These are phyloP conservation scores for Bubo scandiacus DNA, from an alignment of 2,113 vertebrate species.

Conservation along the genomic window DNA sequence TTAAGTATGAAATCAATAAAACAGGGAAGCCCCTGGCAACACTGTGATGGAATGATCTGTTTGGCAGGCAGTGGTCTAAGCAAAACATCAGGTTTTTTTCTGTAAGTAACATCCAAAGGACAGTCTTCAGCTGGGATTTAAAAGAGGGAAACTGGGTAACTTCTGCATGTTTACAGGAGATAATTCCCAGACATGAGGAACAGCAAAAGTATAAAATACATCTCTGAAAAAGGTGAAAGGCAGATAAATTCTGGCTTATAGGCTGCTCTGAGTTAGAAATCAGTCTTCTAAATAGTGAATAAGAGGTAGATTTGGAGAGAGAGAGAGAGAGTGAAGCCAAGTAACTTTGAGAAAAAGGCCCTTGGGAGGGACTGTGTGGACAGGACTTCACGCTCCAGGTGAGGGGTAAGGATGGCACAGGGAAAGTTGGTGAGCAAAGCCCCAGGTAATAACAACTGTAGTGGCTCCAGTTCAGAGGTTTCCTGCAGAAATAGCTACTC, in stretches of 20 bases:
- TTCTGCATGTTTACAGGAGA: background rate
- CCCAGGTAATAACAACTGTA: background rate
- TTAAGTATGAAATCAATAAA: background rate
- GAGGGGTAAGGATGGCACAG: background rate
- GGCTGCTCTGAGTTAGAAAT: background rate
- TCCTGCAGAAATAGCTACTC: background rate
- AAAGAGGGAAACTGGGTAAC: background rate
- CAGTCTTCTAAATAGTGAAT: background rate
- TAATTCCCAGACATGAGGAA: background rate
- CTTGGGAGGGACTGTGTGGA: rapidly evolving
- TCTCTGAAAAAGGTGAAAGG: background rate
- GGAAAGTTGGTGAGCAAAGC: background rate
- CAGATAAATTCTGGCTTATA: background rate
- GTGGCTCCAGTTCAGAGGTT: background rate
- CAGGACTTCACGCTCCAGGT: background rate
- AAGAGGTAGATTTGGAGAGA: background rate
- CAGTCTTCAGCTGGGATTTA: background rate
- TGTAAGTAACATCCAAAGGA: background rate
- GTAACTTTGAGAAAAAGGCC: background rate
- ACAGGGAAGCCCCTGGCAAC: background rate
- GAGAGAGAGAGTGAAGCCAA: background rate
- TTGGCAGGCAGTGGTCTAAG: background rate
- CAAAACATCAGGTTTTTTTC: background rate
- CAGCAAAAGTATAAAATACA: background rate
- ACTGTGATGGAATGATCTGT: background rate